phyloP scores from a whole-genome alignment of 2,113 vertebrate species.

The Ptilorrhoa leucosticta region DNA sequence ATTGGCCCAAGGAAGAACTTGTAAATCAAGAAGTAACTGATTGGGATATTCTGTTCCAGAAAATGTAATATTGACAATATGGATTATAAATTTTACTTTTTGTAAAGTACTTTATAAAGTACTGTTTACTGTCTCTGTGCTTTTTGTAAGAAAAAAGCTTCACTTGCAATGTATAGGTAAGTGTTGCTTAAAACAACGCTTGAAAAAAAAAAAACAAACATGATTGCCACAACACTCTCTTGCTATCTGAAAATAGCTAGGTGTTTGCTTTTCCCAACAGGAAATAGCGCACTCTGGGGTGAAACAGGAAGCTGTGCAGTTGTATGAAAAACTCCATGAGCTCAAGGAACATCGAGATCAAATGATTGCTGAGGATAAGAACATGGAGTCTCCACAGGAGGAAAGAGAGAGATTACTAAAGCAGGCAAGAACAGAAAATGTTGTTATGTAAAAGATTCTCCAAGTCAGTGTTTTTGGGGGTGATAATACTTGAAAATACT shows the following conservation, averaged over 20 bases:
- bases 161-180: not conserved
- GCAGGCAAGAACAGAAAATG: conserved; percentile 73
- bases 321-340: conserved; percentile 82
- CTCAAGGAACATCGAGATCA: conserved; percentile 80
- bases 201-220: no score
- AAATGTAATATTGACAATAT: not conserved
- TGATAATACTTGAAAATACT: not conserved
- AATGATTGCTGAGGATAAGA: conserved; percentile 88
- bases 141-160: not conserved
- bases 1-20: not conserved
- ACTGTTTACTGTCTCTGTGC: not conserved
- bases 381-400: conserved; percentile 85
- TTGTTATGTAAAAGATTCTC: not conserved
- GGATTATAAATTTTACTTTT: not conserved
- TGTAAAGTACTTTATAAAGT: not conserved
- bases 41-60: not conserved
- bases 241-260: not conserved
- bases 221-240: not conserved
- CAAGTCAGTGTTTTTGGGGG: not conserved
- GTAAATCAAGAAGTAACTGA: not conserved
- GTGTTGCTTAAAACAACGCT: not conserved
- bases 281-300: conserved; percentile 81
- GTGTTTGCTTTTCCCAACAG: conserved; percentile 43
- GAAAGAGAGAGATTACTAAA: conserved; percentile 87
- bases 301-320: conserved; percentile 84